Conservation (phyloP, 2,888 invertebrate species). For the Limnephilus marmoratus region DNA sequence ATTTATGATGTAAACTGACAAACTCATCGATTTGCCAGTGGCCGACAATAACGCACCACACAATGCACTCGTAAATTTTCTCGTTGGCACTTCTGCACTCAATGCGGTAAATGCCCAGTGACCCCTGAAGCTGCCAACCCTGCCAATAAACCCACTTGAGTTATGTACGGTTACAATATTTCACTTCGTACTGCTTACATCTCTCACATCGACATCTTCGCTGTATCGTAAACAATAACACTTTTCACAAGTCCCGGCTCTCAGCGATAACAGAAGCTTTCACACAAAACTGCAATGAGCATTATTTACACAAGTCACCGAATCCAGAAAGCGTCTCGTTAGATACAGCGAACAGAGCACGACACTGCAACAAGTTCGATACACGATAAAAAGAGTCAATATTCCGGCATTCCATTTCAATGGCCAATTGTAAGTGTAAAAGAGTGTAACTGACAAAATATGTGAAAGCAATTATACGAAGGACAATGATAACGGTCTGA, state of each 20-base stretch:
- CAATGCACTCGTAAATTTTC: conserved; percentile 54
- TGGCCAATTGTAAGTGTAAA: neutral
- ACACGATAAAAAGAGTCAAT: conserved; percentile 41
- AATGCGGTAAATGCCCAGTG: conserved; percentile 45
- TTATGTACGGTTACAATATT: conserved; percentile 41
- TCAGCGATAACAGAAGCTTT: neutral
- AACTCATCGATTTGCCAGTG: conserved; percentile 27
- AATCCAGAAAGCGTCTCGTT: neutral
- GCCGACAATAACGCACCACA: conserved; percentile 39
- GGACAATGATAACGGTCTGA: neutral
- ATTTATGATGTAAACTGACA: conserved; percentile 36
- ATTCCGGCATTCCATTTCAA: neutral
- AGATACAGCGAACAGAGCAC: neutral
- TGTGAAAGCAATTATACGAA: neutral
- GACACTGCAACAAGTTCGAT: conserved; percentile 15
- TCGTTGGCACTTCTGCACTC: conserved; percentile 3
- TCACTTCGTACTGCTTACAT: neutral
- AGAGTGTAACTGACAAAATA: conserved; percentile 11
- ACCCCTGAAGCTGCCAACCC: conserved; percentile 35
- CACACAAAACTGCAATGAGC: conserved; percentile 2
- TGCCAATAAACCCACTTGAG: conserved; percentile 36
- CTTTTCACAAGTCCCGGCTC: neutral
- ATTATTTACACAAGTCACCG: neutral
- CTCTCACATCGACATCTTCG: neutral
- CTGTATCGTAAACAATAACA: conserved; percentile 11